These are phyloP conservation scores for Bruchidius siliquastri DNA, from an alignment of 2,888 invertebrate genomes.

Conservation along the genomic window DNA sequence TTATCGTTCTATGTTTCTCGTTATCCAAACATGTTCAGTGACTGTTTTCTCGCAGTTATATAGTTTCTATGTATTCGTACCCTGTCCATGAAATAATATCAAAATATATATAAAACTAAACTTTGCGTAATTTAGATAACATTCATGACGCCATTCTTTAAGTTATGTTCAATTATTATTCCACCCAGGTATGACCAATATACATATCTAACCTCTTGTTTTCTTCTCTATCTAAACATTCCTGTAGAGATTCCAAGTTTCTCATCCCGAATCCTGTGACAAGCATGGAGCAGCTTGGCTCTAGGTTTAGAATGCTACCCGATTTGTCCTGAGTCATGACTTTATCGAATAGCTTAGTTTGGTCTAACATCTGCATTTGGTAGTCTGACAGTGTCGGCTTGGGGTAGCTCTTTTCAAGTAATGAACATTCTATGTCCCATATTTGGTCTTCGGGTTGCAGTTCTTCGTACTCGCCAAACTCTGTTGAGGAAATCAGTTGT, in stretches of 20 bases:
- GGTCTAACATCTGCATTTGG: background rate
- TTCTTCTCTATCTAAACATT: conserved; percentile 27
- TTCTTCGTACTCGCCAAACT: background rate
- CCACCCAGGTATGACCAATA: no score
- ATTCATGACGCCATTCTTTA: no score
- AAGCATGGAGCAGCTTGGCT: conserved; percentile 24
- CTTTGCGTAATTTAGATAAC: no score
- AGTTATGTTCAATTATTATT: no score
- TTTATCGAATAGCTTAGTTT: conserved; percentile 4
- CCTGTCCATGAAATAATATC: no score
- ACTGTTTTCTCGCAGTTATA: no score
- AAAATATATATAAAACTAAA: no score
- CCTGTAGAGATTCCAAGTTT: conserved; percentile 33
- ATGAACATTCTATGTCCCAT: background rate
- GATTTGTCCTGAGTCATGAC: conserved; percentile 5
- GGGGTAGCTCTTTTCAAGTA: background rate
- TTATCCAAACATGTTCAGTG: no score
- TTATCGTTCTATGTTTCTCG: no score
- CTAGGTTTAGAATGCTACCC: conserved; percentile 5
- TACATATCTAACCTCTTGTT: conserved; percentile 11
- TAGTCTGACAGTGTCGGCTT: conserved; percentile 4
- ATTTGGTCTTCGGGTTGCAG: background rate
- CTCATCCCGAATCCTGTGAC: conserved; percentile 38
- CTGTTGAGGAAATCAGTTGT: background rate
- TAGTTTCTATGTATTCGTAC: no score